phyloP scores from a whole-genome alignment of 2,113 vertebrate species.

The Callipepla californica region DNA sequence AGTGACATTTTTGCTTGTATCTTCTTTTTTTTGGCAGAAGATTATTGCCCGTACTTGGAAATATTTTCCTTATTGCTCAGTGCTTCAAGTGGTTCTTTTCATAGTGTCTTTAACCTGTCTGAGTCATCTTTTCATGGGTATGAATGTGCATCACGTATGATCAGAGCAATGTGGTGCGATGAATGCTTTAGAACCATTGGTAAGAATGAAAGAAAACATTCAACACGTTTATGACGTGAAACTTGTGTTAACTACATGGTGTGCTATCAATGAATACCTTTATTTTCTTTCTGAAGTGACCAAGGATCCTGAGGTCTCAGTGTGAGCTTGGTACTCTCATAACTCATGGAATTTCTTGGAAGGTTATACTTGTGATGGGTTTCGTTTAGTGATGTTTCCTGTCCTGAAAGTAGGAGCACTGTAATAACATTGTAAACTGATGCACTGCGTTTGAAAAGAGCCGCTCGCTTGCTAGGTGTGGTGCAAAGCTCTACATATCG shows the following conservation, averaged over 20 bases:
- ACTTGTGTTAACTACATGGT: neutral
- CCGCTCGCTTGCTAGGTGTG: neutral
- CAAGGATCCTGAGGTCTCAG: neutral
- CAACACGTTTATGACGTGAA: neutral
- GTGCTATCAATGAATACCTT: neutral
- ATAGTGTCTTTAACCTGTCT: neutral
- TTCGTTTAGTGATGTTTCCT: neutral
- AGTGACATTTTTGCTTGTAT: neutral
- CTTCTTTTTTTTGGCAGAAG: neutral
- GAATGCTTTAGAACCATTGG: neutral
- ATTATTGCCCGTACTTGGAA: neutral
- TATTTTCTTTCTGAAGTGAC: neutral
- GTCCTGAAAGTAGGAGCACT: neutral
- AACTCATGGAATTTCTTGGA: neutral
- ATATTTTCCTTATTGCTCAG: neutral
- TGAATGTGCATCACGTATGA: neutral
- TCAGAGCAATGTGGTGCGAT: neutral
- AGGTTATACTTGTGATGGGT: neutral
- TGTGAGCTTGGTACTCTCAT: neutral
- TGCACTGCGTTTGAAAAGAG: neutral
- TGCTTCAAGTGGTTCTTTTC: too few species aligned
- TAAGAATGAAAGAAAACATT: neutral
- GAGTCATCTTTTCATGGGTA: neutral
- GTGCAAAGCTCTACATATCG: neutral
- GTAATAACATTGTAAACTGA: neutral